These are phyloP conservation scores for Lichenostomus cassidix DNA, from an alignment of 2,113 vertebrate species.

Conservation along the genomic window DNA sequence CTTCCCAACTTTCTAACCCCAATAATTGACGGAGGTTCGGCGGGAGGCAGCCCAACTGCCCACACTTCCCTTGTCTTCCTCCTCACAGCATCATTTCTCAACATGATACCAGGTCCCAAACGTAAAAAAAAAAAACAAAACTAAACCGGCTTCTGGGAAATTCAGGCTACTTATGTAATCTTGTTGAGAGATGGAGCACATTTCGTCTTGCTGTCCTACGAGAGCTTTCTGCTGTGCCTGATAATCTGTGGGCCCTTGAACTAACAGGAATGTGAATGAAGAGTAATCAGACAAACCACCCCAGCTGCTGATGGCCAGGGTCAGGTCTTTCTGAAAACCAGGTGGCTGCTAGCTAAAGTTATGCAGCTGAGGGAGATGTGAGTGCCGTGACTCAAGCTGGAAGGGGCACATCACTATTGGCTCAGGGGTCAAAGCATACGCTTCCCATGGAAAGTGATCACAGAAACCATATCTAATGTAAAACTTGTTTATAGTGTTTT, in stretches of 20 bases:
- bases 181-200: accelerated
- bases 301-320: too few species aligned
- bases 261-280: not conserved
- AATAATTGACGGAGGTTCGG: accelerated
- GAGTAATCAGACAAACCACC: not conserved
- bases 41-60: not conserved
- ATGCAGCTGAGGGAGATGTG: not conserved
- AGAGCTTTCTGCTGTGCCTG: not conserved
- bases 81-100: not conserved
- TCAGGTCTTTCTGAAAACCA: not conserved
- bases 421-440: not conserved
- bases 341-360: not conserved
- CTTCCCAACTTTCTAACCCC: not conserved
- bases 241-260: too few species aligned
- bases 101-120: accelerated
- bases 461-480: not conserved
- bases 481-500: not conserved
- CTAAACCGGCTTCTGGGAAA: not conserved
- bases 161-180: not conserved
- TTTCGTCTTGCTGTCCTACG: accelerated
- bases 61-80: accelerated
- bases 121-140: not conserved
- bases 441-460: not conserved
- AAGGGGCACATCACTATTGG: not conserved
- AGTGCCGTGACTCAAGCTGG: not conserved